A percentile compares a stretch with the other conserved stretches of the same genome.
These are phyloP conservation scores for Tympanoctomys barrerae DNA, from an alignment of 2,797 vertebrate genomes.

Conservation along the genomic window DNA sequence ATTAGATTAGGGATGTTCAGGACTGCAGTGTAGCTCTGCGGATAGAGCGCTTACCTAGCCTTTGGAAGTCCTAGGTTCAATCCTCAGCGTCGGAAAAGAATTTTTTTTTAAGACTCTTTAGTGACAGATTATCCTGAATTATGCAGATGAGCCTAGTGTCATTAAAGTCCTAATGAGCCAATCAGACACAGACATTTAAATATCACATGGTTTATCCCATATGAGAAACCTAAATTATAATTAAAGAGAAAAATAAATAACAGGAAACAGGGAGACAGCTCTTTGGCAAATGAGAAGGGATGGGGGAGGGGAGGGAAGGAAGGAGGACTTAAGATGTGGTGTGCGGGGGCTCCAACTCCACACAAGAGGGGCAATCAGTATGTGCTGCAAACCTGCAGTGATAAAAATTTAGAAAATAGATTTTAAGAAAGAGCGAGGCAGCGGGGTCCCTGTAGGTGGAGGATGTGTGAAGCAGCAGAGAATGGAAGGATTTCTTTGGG, in stretches of 20 bases:
- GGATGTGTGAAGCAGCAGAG: neutral
- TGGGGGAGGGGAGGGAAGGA: neutral
- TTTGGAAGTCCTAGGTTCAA: neutral
- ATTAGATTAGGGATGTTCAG: neutral
- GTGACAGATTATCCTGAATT: neutral
- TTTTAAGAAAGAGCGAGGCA: neutral
- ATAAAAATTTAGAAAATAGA: neutral
- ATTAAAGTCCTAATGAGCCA: neutral
- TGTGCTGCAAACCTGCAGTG: neutral
- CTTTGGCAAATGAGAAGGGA: neutral
- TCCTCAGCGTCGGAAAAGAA: neutral
- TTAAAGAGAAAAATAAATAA: neutral
- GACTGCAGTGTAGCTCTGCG: neutral
- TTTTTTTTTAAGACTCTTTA: neutral
- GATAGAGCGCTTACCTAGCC: neutral
- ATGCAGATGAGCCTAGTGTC: neutral
- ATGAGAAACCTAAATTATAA: neutral
- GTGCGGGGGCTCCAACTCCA: neutral
- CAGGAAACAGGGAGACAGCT: neutral
- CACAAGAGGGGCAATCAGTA: neutral
- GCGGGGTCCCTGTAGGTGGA: no score
- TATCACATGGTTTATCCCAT: neutral
- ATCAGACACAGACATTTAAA: neutral
- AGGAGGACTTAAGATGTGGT: neutral
- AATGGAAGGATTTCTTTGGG: neutral